These are phyloP conservation scores for Casuarius casuarius DNA, from an alignment of 2,113 vertebrate genomes.

Conservation along the genomic window DNA sequence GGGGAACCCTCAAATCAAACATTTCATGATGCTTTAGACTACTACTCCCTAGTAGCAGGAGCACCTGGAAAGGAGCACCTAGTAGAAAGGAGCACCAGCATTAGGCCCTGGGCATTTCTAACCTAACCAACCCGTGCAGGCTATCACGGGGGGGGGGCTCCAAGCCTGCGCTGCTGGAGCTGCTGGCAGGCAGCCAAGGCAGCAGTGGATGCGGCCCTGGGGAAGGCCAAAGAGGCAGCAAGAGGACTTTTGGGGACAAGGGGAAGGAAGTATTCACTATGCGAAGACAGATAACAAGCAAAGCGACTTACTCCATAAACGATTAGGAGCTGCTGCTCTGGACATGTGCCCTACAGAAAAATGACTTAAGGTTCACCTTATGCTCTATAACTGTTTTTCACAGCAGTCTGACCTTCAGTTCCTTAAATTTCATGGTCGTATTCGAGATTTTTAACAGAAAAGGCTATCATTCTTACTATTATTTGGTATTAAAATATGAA, in stretches of 20 bases:
- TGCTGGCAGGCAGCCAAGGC: background rate
- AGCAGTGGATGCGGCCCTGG: background rate
- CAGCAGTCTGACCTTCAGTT: background rate
- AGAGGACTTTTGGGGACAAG: rapidly evolving
- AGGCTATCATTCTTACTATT: background rate
- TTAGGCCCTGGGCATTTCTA: background rate
- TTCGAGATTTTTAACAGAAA: too few species aligned
- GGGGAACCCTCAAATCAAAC: background rate
- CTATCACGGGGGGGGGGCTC: rapidly evolving
- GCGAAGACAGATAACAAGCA: background rate
- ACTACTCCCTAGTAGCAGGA: too few species aligned
- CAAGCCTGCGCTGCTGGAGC: too few species aligned
- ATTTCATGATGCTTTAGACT: background rate
- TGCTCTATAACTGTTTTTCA: background rate
- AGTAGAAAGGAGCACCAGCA: too few species aligned
- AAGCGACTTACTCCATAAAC: background rate
- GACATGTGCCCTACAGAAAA: background rate
- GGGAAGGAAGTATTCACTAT: rapidly evolving
- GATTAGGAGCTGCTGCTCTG: background rate
- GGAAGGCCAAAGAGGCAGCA: background rate
- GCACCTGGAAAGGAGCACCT: too few species aligned
- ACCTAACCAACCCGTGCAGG: background rate
- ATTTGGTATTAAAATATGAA: background rate
- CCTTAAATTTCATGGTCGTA: background rate
- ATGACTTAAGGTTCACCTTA: background rate